Evolutionary conservation across 2,797 vertebrate genomes (phyloP), one percentile per base, ranked within the genome.

Genomic region (Bufotes viridis): DNA sequence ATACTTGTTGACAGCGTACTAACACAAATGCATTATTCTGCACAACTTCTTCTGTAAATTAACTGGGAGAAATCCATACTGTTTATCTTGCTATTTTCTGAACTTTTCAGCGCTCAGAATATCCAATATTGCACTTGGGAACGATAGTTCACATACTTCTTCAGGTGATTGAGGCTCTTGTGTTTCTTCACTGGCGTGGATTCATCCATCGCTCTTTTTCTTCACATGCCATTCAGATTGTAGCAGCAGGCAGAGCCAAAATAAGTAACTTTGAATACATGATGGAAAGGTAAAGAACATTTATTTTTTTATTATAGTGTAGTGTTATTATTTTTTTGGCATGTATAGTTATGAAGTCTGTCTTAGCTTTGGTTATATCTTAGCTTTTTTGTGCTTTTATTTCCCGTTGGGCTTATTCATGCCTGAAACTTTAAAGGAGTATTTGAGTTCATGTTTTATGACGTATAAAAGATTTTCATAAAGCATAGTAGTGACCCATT

Each of bases 221-320:
- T 90, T 95, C 95, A 87, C 90, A 93, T 0, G 94, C 95, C 20
- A 20, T 96, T 87, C 93, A 95, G 0, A 60, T 96, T 0, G 91
- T 96, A 61, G 93, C 94, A 58, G 74, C 92, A 0, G 93, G 94
- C 7, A 92, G 94, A 88, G 95, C 95, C 0, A 95, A 95, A 90
- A 91, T 96, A 2, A 93, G 94, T 88, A 95, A 96, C 90, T 90
- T 96, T 90, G 95, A 96, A 74, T 93, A 94, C 88, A 92, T 95
- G 95, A 65, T 94, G 18, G 93, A 95, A 92, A 96, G 95, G 95
- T 96, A 85, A 87, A 58, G 18, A 34, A 11, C 2, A 53, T 51
- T 13, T 49, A 9, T 49, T 49, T 1, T 24, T 26, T 67, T 67
- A 2, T 67, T 26, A 7, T 13, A 13, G 63, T 65, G n/a, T 22